Evolutionary conservation across 2,113 vertebrate species (phyloP).

Genomic region (Euleptes europaea): DNA sequence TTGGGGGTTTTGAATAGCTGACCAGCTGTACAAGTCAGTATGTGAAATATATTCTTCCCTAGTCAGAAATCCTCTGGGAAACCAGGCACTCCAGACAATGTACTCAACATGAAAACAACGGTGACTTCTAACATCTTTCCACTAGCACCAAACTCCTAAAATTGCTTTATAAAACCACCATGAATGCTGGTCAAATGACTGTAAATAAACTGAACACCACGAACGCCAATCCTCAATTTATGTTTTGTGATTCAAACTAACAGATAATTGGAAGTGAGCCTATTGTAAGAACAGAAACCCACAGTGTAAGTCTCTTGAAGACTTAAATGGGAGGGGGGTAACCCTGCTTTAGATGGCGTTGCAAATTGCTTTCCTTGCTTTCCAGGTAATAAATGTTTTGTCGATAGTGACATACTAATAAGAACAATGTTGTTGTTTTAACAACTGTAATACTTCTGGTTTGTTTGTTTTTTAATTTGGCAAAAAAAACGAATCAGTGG

Average conservation of each 20-base stretch:
- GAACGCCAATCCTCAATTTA: no score
- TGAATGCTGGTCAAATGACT: slow-evolving; percentile 1
- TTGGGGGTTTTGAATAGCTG: slow-evolving; percentile 51
- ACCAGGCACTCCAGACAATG: slow-evolving; percentile 34
- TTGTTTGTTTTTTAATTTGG: slow-evolving; percentile 28
- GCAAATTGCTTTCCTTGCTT: slow-evolving; percentile 13
- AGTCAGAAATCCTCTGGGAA: slow-evolving; percentile 52
- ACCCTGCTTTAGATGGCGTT: no score
- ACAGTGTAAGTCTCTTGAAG: no score
- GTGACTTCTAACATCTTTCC: slow-evolving; percentile 34
- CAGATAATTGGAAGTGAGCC: background rate
- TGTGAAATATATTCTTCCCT: slow-evolving; percentile 54
- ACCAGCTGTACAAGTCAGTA: slow-evolving; percentile 61
- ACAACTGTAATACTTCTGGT: background rate
- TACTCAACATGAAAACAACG: slow-evolving; percentile 30
- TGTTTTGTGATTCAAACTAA: background rate
- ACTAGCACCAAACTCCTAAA: slow-evolving; percentile 19
- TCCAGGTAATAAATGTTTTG: background rate
- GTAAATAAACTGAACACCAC: no score
- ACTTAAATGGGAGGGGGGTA: no score
- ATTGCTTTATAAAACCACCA: slow-evolving; percentile 32
- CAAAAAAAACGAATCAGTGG: no score
- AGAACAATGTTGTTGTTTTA: no score
- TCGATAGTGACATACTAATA: slow-evolving; percentile 15
- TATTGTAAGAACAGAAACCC: background rate